A percentile compares a stretch with the other conserved stretches of the same genome.
Evolutionary conservation across 2,888 invertebrate species (phyloP).

Genomic region (Lochmaea crataegi): DNA sequence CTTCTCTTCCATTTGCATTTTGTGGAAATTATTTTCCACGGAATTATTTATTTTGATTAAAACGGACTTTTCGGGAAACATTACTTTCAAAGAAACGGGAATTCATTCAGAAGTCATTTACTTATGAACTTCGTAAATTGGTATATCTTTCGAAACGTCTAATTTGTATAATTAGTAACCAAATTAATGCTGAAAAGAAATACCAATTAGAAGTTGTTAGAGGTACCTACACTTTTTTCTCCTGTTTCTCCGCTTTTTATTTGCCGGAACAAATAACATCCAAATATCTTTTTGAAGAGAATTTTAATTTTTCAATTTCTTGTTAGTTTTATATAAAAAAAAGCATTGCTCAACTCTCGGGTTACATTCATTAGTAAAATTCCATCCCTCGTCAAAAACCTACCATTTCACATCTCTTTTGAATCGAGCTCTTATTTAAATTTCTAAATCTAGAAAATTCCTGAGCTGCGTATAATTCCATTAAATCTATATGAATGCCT

Average conservation of each 20-base stretch:
- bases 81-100: not conserved
- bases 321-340: not conserved
- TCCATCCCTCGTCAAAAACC: slow-evolving; percentile 14
- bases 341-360: not conserved
- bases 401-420: slow-evolving; percentile 21
- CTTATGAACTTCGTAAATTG: not conserved
- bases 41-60: not conserved
- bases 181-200: not conserved
- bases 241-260: not conserved
- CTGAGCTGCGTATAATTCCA: slow-evolving; percentile 33
- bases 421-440: slow-evolving; percentile 29
- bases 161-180: not conserved
- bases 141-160: not conserved
- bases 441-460: slow-evolving; percentile 31
- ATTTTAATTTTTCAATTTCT: not conserved
- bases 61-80: not conserved
- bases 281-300: not conserved
- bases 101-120: not conserved
- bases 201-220: not conserved
- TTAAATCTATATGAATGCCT: slow-evolving; percentile 42
- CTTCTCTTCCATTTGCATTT: not conserved
- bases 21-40: not conserved
- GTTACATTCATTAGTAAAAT: slow-evolving; percentile 14
- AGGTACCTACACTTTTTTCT: not conserved
- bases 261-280: not conserved